Evolutionary conservation across 2,888 invertebrate species (phyloP), one percentile per base, ranked within the genome.

Genomic region (Dolomedes plantarius): DNA sequence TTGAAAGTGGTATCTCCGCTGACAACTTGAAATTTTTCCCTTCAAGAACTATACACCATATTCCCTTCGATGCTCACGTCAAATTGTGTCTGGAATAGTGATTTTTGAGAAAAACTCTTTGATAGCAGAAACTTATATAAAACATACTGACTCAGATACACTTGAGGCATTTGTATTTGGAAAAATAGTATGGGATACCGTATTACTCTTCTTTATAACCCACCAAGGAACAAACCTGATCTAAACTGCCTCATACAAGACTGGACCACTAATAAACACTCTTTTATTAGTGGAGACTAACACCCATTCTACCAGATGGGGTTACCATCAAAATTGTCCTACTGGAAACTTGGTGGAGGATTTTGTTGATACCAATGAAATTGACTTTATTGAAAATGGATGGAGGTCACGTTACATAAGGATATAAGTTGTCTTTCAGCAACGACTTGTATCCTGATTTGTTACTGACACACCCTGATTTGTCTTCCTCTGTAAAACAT

Each of bases 141-240:
- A 65, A 65, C 64, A 75, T 27, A 13, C 31, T n/a, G 75, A 64
- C 64, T 32, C 36, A 7, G 36, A 5, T 27, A 75, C 28, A 28
- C 36, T 0, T 5, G 75, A 36, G 64, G 64, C 31, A 19, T 65
- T 9, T 0, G 28, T 23, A 75, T 64, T 11, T 75, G 64, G 75
- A 64, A 62, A 28, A 41, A 67, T 7, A 29, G 23, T 13, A 28
- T 2, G 13, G 16, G 29, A n/a, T 46, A 28, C 39, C 28, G 75
- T 19, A 41, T 76, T 39, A 39, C 29, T 27, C 64, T 36, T 76
- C 28, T 65, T 16, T 76, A 76, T 16, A 76, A 76, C 19, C 75
- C 64, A 16, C 65, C 41, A 9, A 32, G 31, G 27, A 76, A 76
- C 65, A 65, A 28, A 65, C 75, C 67, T 2, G 27, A 41, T 29